Conservation (phyloP, 2,113 vertebrate genomes). For the Coryphaenoides rupestris region DNA sequence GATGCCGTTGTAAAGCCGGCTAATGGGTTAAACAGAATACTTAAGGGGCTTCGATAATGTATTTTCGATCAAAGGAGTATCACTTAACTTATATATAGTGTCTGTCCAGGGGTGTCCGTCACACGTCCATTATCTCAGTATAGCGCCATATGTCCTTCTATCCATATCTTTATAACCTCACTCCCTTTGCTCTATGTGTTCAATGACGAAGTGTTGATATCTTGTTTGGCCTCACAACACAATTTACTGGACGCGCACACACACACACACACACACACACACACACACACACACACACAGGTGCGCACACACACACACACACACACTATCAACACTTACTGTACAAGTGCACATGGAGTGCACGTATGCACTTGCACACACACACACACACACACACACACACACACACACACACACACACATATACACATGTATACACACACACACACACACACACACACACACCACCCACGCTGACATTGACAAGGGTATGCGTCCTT, state of each 20-base stretch:
- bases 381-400: constrained; percentile 8
- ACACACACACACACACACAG: neutral
- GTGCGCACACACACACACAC: constrained; percentile 4
- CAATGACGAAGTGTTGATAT: constrained; percentile 36
- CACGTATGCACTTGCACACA: neutral
- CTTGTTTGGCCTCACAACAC: constrained; percentile 29
- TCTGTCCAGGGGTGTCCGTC: too few species aligned
- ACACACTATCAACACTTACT: too few species aligned
- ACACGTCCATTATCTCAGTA: too few species aligned
- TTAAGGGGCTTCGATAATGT: too few species aligned
- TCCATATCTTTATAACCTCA: constrained; percentile 23
- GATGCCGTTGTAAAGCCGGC: too few species aligned
- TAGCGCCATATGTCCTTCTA: neutral
- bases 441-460: constrained; percentile 10
- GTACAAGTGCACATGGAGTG: too few species aligned
- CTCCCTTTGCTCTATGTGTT: neutral
- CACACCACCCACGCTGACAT: neutral
- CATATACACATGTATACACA: neutral
- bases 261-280: neutral
- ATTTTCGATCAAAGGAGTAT: too few species aligned
- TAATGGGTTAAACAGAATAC: too few species aligned
- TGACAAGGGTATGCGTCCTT: constrained; percentile 45
- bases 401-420: constrained; percentile 8
- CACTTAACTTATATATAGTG: too few species aligned
- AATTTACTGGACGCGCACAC: constrained; percentile 17